phyloP scores from a whole-genome alignment of 2,888 invertebrate genomes.

The Idaea dimidiata region DNA sequence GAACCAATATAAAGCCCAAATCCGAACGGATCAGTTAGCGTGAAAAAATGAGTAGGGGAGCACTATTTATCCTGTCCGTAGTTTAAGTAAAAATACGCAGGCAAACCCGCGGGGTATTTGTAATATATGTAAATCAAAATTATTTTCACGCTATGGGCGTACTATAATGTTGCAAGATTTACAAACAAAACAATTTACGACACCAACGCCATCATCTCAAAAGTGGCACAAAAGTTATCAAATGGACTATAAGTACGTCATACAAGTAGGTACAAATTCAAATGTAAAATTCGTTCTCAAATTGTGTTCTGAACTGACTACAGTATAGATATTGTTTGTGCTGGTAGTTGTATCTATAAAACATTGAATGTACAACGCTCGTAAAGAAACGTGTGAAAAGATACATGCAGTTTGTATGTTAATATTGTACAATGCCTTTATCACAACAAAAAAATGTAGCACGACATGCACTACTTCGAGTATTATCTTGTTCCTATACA shows the following conservation, averaged over 20 bases:
- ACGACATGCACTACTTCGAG: not conserved
- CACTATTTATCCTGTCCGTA: too few relatives aligned
- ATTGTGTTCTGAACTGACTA: not conserved
- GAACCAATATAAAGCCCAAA: too few relatives aligned
- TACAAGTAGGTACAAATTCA: not conserved
- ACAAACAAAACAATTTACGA: too few relatives aligned
- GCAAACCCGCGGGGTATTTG: too few relatives aligned
- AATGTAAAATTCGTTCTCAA: not conserved
- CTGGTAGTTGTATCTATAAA: not conserved
- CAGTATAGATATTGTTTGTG: not conserved
- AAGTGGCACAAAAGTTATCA: too few relatives aligned
- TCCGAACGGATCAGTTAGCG: too few relatives aligned
- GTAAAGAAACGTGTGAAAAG: not conserved
- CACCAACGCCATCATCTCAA: too few relatives aligned
- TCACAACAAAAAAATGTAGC: not conserved
- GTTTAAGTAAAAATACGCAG: too few relatives aligned
- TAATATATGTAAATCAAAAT: too few relatives aligned
- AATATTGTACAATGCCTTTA: not conserved
- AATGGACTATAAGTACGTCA: not conserved
- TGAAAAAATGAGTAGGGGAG: too few relatives aligned
- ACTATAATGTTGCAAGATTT: too few relatives aligned
- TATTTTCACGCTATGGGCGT: too few relatives aligned
- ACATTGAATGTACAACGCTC: not conserved
- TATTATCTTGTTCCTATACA: not conserved
- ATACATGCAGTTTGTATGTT: not conserved